A percentile compares a stretch with the other conserved stretches of the same genome.
These are phyloP conservation scores for Myiagra hebetior DNA, from an alignment of 2,113 vertebrate species.

Conservation along the genomic window DNA sequence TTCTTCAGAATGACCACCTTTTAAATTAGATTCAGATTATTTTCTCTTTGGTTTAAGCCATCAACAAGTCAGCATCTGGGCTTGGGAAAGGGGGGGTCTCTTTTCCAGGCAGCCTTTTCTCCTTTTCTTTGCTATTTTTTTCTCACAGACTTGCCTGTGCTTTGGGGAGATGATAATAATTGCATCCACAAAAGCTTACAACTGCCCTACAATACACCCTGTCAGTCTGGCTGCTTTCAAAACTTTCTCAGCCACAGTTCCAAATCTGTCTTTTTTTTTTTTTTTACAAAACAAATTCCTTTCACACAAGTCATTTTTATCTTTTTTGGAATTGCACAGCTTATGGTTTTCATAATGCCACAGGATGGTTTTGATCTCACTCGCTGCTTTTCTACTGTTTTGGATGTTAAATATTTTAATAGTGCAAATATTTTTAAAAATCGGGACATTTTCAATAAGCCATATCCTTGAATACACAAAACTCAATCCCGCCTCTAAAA, in stretches of 20 bases:
- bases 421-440: background rate
- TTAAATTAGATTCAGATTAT: conserved; percentile 36
- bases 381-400: background rate
- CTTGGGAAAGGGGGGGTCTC: background rate
- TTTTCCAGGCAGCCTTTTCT: background rate
- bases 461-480: background rate
- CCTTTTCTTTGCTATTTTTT: background rate
- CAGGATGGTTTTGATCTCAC: background rate
- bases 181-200: conserved; percentile 19
- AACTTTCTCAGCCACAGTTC: background rate
- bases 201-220: background rate
- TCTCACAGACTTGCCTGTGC: background rate
- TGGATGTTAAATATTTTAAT: background rate
- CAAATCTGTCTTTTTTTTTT: background rate
- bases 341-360: background rate
- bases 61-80: background rate
- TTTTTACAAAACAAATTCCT: background rate
- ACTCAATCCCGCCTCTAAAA: background rate
- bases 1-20: background rate
- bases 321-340: background rate
- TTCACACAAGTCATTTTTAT: background rate
- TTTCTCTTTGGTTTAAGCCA: conserved; percentile 29
- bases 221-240: conserved; percentile 6
- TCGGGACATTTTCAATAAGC: background rate
- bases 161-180: background rate